phyloP scores from a whole-genome alignment of 1,140 invertebrate genomes.

The Drosophila ficusphila region DNA sequence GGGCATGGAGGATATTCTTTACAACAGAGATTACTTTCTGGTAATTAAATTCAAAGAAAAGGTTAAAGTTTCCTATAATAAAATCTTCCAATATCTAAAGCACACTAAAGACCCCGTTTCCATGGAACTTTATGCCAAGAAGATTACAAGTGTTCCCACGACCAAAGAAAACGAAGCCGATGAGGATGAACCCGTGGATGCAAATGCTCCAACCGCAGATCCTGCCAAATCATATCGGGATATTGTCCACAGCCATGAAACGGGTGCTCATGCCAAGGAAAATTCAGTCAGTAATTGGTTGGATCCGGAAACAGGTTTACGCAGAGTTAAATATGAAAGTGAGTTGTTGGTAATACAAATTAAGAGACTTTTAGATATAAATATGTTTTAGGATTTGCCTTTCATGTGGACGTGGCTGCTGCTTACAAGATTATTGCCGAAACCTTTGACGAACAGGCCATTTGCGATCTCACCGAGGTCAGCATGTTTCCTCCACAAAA shows the following conservation, averaged over 20 bases:
- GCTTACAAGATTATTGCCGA: conserved; percentile 87
- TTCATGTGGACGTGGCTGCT: conserved; percentile 87
- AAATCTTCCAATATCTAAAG: conserved; percentile 67
- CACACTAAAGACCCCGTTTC: conserved; percentile 86
- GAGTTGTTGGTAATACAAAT: background rate
- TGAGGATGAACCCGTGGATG: conserved; percentile 48
- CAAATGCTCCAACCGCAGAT: conserved; percentile 15
- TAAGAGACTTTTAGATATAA: background rate
- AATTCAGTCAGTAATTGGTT: conserved; percentile 73
- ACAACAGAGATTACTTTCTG: conserved; percentile 87
- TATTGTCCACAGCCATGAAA: conserved; percentile 76
- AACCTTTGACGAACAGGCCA: conserved; percentile 86
- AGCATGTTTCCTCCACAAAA: conserved; percentile 86
- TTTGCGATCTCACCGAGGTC: conserved; percentile 87
- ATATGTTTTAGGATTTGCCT: conserved; percentile 85
- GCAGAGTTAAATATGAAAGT: conserved; percentile 80
- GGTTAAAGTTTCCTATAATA: background rate
- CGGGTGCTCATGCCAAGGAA: conserved; percentile 77
- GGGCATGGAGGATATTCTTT: conserved; percentile 87
- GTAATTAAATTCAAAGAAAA: conserved; percentile 77
- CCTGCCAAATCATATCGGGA: conserved; percentile 67
- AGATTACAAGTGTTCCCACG: conserved; percentile 68
- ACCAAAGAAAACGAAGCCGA: conserved; percentile 44
- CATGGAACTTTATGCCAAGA: conserved; percentile 85
- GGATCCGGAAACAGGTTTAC: conserved; percentile 83